Evolutionary conservation across 1,140 invertebrate species (phyloP).

Genomic region (Ceratina japonica): DNA sequence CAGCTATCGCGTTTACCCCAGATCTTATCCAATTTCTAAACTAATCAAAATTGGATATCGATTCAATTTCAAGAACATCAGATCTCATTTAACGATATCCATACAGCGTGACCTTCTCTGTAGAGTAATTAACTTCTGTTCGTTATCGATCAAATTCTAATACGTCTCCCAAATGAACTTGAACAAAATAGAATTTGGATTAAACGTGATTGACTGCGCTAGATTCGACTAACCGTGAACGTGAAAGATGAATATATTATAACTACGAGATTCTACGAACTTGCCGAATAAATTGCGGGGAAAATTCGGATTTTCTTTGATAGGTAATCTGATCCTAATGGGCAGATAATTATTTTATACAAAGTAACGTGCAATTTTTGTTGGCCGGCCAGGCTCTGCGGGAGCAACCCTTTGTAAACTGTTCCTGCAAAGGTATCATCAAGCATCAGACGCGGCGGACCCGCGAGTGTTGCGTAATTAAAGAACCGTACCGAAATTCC

Average conservation of each 20-base stretch:
- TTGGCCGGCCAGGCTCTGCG: not conserved
- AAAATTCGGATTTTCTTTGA: too few relatives aligned
- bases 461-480: slow-evolving; percentile 1
- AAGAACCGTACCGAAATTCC: not conserved
- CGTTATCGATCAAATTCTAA: not conserved
- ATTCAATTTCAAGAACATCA: not conserved
- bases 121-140: not conserved
- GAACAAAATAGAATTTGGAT: too few relatives aligned
- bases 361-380: not conserved
- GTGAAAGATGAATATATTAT: too few relatives aligned
- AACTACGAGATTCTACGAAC: too few relatives aligned
- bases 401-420: not conserved
- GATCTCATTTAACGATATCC: not conserved
- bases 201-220: too few relatives aligned
- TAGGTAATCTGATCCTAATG: not conserved
- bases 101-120: not conserved
- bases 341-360: not conserved
- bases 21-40: not conserved
- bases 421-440: not conserved
- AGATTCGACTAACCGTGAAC: too few relatives aligned
- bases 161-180: not conserved
- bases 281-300: too few relatives aligned
- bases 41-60: not conserved
- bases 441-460: not conserved
- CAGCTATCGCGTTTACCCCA: not conserved